Evolutionary conservation across 1,140 invertebrate species (phyloP), one percentile per base, ranked within the genome.

Genomic region (Andricus grossulariae): DNA sequence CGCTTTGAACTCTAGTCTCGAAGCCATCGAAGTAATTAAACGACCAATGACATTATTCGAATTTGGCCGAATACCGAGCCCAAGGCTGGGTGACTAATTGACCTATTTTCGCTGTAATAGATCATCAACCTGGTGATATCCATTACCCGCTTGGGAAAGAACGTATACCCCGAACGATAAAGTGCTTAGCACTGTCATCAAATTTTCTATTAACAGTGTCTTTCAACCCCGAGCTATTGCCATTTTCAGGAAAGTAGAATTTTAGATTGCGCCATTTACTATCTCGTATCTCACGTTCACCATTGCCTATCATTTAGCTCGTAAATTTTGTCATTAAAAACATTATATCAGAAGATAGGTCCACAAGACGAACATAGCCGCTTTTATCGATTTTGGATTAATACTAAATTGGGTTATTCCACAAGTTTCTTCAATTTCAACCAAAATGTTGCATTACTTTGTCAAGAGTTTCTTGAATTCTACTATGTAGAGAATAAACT

Each of bases 151-250:
- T 71, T 51, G 32, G n/a, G 55, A 79, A 75, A 71, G 72, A 76
- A 73, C 25, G 73, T 79, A 72, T 6, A 51, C 66, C 72, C 73
- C 6, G 70, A 49, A 45, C 60, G 78, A 79, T 80, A 80, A 80
- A 74, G 32, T 57, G 15, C 55, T 25, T 51, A 76, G 21, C 54
- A 71, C 74, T 73, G 74, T 73, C 72, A 82, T 79, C 77, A 72
- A 80, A 76, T 80, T 76, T 78, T 76, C 76, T 79, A 84, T 84
- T 82, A 84, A 82, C 77, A 73, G 75, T 73, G 74, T 78, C 73
- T 72, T 77, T 77, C 72, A 77, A 77, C 72, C 50, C 57, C 49
- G 50, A 21, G 73, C 75, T 75, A 80, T 73, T 74, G 75, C 71
- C 75, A 76, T 74, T 66, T 76, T 73, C 55, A 39, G 32, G 66